These are phyloP conservation scores for Pseudomyrmex gracilis DNA, from an alignment of 1,140 invertebrate genomes.

Conservation along the genomic window DNA sequence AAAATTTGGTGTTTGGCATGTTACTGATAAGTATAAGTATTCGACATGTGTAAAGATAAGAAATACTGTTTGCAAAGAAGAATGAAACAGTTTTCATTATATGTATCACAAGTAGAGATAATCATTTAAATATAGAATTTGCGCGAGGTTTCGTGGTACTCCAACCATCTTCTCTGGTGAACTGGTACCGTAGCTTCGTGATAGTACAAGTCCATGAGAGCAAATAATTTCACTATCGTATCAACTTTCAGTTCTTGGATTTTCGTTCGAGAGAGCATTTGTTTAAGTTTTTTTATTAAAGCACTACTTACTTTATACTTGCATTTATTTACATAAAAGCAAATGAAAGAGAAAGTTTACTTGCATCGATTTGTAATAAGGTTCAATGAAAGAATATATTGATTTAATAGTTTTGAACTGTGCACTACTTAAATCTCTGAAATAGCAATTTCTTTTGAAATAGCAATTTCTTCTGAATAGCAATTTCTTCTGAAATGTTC, in stretches of 20 bases:
- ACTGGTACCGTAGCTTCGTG: no score
- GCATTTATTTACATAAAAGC: not conserved
- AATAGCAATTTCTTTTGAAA: no score
- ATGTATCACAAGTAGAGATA: not conserved
- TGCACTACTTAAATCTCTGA: no score
- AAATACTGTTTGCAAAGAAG: constrained; percentile 58
- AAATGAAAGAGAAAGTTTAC: not conserved
- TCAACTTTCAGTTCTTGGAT: not conserved
- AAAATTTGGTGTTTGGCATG: constrained; percentile 79
- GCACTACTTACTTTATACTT: not conserved
- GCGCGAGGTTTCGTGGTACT: not conserved
- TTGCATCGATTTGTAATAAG: constrained; percentile 9
- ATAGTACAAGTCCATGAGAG: not conserved
- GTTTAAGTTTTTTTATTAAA: not conserved
- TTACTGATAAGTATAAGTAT: constrained; percentile 62
- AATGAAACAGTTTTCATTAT: constrained; percentile 10
- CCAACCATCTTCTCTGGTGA: no score
- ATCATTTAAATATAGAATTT: not conserved
- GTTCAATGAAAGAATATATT: not conserved
- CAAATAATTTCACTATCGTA: constrained; percentile 1
- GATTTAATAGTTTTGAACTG: not conserved
- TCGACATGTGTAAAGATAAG: constrained; percentile 61
- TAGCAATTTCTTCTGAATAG: no score
- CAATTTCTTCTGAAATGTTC: no score
- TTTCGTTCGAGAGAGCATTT: constrained; percentile 5